Base-by-base conservation (phyloP, 2,113 vertebrate species). In the Odontesthes bonariensis region DNA sequence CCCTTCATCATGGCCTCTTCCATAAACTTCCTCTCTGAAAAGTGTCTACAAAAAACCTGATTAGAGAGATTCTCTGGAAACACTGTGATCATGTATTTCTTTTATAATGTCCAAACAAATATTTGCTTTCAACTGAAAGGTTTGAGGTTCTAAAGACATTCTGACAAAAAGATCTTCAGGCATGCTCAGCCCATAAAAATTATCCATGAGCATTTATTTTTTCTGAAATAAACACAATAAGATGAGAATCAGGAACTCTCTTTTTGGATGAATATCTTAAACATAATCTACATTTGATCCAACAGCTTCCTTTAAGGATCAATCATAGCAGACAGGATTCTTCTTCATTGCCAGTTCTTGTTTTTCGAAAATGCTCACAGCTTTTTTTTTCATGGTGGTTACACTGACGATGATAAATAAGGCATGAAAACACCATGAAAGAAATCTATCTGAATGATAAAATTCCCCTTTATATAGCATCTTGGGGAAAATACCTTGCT, bases 1-100 rank as follows among this genome's bases (percentile, higher is more conserved):
- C 61, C 75, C 71, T 79, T 72, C 83, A 83, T 69, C 80, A 81
- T 73, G 79, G 61, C 54, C 57, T 69, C 57, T 44, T 58, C 56
- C 51, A 61, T 55, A 49, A 35, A 10, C 31, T 38, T 56, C 20
- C 27, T 23, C 4, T 62, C 64, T 71, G 49, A 16, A 57, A 47
- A 52, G 56, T 56, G 23, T 73, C 78, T 65, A 47, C 66, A 81
- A 72, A 77, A 77, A 53, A 69, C 8, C 12, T 5, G 10, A 69
- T 60, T 59, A 65, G 4, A 54, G 7, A 74, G 31, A 59, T 35
- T 69, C 73, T n/a, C 19, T 67, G 2, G 51, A 72, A n/a, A 64
- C 20, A 52, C 1, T 16, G 1, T 8, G 58, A 44, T 22, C 6
- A 17, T 0, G 22, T 71, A 64, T 33, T 46, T 10, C 38, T 42